Conservation (phyloP, 1,140 invertebrate species). For the Hyposmocoma kahamanoa region DNA sequence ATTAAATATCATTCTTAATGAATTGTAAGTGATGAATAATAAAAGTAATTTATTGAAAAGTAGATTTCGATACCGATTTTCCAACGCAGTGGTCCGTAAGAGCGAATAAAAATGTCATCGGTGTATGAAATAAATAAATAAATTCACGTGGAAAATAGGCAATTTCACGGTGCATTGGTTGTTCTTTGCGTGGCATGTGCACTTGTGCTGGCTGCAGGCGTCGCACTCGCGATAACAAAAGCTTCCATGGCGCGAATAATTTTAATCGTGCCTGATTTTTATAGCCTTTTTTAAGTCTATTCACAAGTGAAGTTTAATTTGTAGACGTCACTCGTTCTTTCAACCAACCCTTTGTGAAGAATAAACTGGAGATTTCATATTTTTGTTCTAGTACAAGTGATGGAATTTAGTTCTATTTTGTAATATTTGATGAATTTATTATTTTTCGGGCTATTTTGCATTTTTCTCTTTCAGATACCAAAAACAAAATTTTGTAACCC, state of each 20-base stretch:
- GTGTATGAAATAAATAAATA: conserved; percentile 70
- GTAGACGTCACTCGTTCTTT: too few relatives aligned
- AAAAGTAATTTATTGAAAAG: not conserved
- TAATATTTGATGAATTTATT: too few relatives aligned
- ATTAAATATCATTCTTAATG: conserved; percentile 34
- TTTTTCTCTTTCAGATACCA: too few relatives aligned
- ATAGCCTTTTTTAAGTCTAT: too few relatives aligned
- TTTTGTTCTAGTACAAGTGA: too few relatives aligned
- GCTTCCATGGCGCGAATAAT: conserved; percentile 47
- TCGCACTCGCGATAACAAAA: conserved; percentile 43
- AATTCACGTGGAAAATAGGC: conserved; percentile 71
- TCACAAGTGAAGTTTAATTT: too few relatives aligned
- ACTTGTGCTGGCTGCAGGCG: conserved; percentile 25
- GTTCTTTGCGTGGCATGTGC: conserved; percentile 59
- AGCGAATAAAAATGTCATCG: conserved; percentile 52
- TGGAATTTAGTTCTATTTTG: too few relatives aligned
- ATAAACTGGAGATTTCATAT: too few relatives aligned
- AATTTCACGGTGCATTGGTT: conserved; percentile 70
- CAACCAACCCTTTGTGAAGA: too few relatives aligned
- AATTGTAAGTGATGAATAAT: too few relatives aligned
- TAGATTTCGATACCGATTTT: conserved; percentile 23
- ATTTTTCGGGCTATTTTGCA: too few relatives aligned
- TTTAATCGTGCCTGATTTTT: conserved; percentile 23
- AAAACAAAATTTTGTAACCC: too few relatives aligned
- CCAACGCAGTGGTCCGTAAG: conserved; percentile 29